phyloP scores from a whole-genome alignment of 2,888 invertebrate species.

The Tetropium fuscum region DNA sequence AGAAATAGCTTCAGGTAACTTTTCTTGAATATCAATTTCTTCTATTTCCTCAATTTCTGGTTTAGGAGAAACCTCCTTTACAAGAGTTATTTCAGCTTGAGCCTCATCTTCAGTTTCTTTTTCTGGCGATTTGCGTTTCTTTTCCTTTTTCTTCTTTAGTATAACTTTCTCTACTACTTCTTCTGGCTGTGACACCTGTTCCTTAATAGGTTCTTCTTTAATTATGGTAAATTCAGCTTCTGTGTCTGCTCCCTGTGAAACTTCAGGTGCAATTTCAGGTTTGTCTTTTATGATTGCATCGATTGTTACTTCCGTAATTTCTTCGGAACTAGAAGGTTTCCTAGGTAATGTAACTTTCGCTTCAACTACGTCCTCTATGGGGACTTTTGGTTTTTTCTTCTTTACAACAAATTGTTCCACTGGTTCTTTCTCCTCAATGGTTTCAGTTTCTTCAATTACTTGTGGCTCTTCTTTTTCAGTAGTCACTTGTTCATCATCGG shows the following conservation, averaged over 20 bases:
- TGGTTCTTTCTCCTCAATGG: constrained; percentile 37
- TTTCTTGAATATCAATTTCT: too few relatives aligned
- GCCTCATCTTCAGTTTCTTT: constrained; percentile 49
- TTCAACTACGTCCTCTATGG: constrained; percentile 56
- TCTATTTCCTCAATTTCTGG: constrained; percentile 5
- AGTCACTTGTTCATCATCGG: background rate
- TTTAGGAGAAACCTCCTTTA: constrained; percentile 57
- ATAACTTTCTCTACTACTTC: constrained; percentile 53
- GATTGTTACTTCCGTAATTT: constrained; percentile 43
- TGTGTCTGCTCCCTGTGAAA: constrained; percentile 60
- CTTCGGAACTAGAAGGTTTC: constrained; percentile 42
- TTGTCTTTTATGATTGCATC: constrained; percentile 68
- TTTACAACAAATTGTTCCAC: constrained; percentile 58
- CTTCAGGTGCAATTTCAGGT: constrained; percentile 65
- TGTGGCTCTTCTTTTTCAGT: constrained; percentile 43
- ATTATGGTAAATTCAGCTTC: constrained; percentile 48
- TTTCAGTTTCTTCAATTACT: constrained; percentile 50
- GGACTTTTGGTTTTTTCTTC: constrained; percentile 55
- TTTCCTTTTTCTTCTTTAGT: constrained; percentile 19
- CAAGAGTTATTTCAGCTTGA: constrained; percentile 53
- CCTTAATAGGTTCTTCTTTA: constrained; percentile 51
- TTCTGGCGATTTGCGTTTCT: constrained; percentile 43
- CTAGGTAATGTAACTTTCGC: constrained; percentile 65
- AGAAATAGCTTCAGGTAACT: too few relatives aligned
- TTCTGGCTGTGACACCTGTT: constrained; percentile 42